Percentiles rank a stretch among this genome's conserved stretches.
phyloP scores from a whole-genome alignment of 2,113 vertebrate species.

The Psittacara wagleri region DNA sequence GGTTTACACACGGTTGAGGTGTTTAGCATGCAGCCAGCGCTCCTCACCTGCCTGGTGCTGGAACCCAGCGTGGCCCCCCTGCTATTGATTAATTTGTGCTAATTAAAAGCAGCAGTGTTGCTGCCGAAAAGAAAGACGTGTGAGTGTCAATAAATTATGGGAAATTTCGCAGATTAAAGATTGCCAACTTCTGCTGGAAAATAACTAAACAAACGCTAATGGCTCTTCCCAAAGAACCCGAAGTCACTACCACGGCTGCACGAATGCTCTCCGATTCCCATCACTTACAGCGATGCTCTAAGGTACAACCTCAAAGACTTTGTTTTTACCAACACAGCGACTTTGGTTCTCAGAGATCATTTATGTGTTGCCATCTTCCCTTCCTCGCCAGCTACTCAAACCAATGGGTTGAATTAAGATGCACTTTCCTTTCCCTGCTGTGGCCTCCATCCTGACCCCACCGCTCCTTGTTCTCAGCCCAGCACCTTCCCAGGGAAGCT shows the following conservation, averaged over 20 bases:
- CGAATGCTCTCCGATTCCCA: background rate
- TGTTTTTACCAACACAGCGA: background rate
- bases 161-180: constrained; percentile 67
- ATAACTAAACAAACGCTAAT: constrained; percentile 70
- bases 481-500: background rate
- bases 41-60: constrained; percentile 65
- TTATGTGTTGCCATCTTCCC: background rate
- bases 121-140: constrained; percentile 63
- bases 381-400: background rate
- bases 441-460: background rate
- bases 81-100: constrained; percentile 75
- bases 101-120: constrained; percentile 74
- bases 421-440: background rate
- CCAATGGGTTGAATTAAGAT: background rate
- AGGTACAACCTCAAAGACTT: background rate
- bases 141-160: constrained; percentile 75
- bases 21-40: constrained; percentile 53
- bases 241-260: background rate
- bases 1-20: constrained; percentile 13
- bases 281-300: background rate
- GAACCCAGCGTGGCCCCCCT: constrained; percentile 58
- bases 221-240: constrained; percentile 19
- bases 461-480: background rate
- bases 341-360: background rate
- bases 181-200: constrained; percentile 67